Percentiles rank a stretch among this genome's conserved stretches.
Evolutionary conservation across 1,140 invertebrate genomes (phyloP).

Genomic region (Laupala kohalensis): DNA sequence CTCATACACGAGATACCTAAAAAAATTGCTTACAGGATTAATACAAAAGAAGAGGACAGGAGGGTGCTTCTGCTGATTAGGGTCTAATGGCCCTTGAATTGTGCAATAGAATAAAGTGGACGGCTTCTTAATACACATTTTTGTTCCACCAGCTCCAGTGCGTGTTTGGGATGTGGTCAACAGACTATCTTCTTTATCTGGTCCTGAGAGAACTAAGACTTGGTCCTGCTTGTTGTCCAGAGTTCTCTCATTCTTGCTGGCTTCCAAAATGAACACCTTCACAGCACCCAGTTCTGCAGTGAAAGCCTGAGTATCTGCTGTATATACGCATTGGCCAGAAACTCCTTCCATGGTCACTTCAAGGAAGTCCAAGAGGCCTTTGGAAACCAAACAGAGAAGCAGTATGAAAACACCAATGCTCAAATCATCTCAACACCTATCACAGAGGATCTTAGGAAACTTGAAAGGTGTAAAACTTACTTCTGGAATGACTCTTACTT

Average conservation of each 20-base stretch:
- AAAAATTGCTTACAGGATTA: slow-evolving; percentile 18
- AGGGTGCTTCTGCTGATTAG: slow-evolving; percentile 32
- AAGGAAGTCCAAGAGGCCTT: too few relatives aligned
- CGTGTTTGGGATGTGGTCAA: too few relatives aligned
- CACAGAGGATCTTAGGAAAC: too few relatives aligned
- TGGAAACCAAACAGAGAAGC: too few relatives aligned
- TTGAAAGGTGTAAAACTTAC: too few relatives aligned
- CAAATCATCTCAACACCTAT: too few relatives aligned
- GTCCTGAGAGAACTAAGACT: slow-evolving; percentile 41
- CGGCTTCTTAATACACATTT: background rate
- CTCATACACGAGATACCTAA: too few relatives aligned
- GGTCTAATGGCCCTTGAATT: slow-evolving; percentile 38
- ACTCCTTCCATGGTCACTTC: slow-evolving; percentile 37
- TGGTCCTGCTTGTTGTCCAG: slow-evolving; percentile 31
- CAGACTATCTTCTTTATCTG: slow-evolving; percentile 23
- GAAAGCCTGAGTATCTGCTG: slow-evolving; percentile 29
- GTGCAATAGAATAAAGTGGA: slow-evolving; percentile 23
- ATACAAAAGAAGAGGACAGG: slow-evolving; percentile 41
- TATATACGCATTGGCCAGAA: slow-evolving; percentile 30
- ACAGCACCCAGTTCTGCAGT: slow-evolving; percentile 29
- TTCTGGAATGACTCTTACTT: too few relatives aligned
- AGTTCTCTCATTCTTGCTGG: background rate
- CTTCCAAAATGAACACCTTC: slow-evolving; percentile 35
- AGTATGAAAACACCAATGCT: too few relatives aligned
- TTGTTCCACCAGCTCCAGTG: too few relatives aligned